A percentile compares a stretch with the other conserved stretches of the same genome.
These are phyloP conservation scores for Chitala chitala DNA, from an alignment of 2,113 vertebrate genomes.

Conservation along the genomic window DNA sequence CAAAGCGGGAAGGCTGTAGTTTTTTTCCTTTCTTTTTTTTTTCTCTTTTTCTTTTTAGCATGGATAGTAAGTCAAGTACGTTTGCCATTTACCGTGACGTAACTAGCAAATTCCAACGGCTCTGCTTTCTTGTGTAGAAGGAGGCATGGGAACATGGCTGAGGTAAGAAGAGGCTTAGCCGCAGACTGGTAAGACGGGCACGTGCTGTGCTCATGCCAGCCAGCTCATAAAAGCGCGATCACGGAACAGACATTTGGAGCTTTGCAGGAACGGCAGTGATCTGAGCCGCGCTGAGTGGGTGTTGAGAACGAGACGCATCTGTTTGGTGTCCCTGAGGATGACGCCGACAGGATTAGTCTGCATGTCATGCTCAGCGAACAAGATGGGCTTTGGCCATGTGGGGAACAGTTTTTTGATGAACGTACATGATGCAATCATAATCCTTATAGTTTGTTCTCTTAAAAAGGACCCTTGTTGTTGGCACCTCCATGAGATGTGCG, in stretches of 20 bases:
- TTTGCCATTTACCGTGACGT: background rate
- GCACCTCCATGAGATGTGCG: no score
- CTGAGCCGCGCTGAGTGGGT: background rate
- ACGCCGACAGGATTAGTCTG: background rate
- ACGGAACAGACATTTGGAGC: background rate
- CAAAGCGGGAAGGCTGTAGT: background rate
- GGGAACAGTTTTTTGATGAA: no score
- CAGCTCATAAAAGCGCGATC: background rate
- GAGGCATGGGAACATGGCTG: background rate
- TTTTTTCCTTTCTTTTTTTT: no score
- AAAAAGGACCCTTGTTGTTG: no score
- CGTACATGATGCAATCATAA: no score
- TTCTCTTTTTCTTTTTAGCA: no score
- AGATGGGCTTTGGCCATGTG: no score
- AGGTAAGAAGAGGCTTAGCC: background rate
- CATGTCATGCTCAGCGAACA: background rate
- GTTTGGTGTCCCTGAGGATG: background rate
- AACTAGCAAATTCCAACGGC: background rate
- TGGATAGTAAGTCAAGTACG: background rate
- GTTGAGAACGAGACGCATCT: background rate
- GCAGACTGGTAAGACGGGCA: background rate
- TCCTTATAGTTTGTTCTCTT: no score
- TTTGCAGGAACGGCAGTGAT: background rate
- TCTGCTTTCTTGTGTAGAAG: background rate
- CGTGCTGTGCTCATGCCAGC: background rate